Evolutionary conservation across 1,140 invertebrate genomes (phyloP), one percentile per base, ranked within the genome.

Genomic region (Chrysoperla carnea): DNA sequence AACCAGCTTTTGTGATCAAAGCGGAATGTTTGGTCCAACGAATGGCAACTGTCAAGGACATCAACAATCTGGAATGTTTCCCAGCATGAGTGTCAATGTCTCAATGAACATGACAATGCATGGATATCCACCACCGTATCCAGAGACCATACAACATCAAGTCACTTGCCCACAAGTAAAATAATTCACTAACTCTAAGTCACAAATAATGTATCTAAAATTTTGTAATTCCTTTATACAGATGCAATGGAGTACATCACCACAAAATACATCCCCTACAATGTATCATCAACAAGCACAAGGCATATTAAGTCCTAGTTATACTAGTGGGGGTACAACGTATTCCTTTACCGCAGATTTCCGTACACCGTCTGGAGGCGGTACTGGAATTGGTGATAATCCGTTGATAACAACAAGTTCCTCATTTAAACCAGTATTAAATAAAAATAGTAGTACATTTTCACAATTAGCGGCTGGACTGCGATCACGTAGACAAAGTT

Each of bases 81-180:
- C 83, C 12, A 80, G 81, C 46, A 94, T 95, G 89, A 89, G 84
- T 52, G 88, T 94, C 44, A 95, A 94, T 56, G 88, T 94, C 0
- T 91, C 87, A 43, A 93, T 94, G 90, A 92, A 91, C 59, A 94
- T 94, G 90, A 94, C 90, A 13, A 92, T 93, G 79, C 85, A 84
- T 59, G 84, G 84, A 40, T 83, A 81, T 53, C 73, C 75, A 12
- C 64, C 73, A 1, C 63, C 71, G 8, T 66, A 72, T 31, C 56
- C 58, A 61, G 57, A 56, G 64, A 54, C 73, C 57, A 59, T 61
- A 23, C 63, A 60, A 56, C 67, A 60, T 49, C 31, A 68, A 46
- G 50, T 65, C 56, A 63, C 56, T 52, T 78, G 74, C 62, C 80
- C 70, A 37, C 80, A 69, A 70, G 78, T 75, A 54, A 45, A 49